Evolutionary conservation across 2,113 vertebrate species (phyloP), one percentile per base, ranked within the genome.

Genomic region (Forbesichthys agassizii): DNA sequence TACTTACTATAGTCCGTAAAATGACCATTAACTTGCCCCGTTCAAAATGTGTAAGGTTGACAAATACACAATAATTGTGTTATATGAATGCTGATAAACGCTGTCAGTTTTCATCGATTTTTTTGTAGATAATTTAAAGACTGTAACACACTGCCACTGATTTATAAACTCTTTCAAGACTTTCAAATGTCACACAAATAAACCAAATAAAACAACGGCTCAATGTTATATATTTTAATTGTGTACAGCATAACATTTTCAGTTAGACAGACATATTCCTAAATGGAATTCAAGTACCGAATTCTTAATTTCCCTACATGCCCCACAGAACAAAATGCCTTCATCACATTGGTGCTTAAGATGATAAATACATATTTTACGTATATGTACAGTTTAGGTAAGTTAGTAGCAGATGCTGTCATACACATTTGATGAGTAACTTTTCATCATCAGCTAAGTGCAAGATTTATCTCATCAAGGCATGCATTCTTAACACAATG

Each of bases 241-340:
- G 84, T 86, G 84, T 86, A 83, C 87, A 88, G 85, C 77, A 80
- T 87, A 89, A 75, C 66, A 75, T 71, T 72, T 81, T 72, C 52
- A 13, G 75, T 63, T 85, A 80, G 68, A 84, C 82, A 83, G 86
- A 80, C 75, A 75, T 77, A 71, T 81, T 74, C 78, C 14, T 78
- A 70, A 84, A 73, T 49, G 60, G 64, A 72, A 53, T 57, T 68
- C 49, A 70, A 79, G 69, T 74, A 73, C 75, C 86, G 82, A 81
- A 73, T 84, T 79, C 59, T 64, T 75, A 68, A 47, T 63, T 73
- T 48, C 61, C 59, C 63, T 46, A 66, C 79, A 88, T 90, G 79
- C 82, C 83, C 84, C 65, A 85, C 72, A 85, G 33, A 78, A 80
- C 86, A 78, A 75, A 91, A 92, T 86, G 86, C 80, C 86, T 89